These are phyloP conservation scores for Acrobasis repandana DNA, from an alignment of 2,888 invertebrate species.

Conservation along the genomic window DNA sequence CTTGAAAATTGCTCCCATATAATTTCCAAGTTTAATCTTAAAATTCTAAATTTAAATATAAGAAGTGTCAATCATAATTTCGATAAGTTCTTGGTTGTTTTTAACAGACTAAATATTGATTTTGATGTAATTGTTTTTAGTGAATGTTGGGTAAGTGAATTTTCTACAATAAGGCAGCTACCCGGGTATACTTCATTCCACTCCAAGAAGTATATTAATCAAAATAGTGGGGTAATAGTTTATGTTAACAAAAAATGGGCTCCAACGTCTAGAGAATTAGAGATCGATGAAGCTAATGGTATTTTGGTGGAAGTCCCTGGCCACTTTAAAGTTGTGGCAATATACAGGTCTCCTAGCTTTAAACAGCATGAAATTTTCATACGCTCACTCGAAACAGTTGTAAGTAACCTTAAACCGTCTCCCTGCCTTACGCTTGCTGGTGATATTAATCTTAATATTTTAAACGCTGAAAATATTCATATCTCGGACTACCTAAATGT, in stretches of 20 bases:
- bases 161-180: conserved; percentile 22
- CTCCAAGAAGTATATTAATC: conserved; percentile 25
- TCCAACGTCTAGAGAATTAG: neutral
- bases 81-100: conserved; percentile 20
- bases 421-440: neutral
- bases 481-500: neutral
- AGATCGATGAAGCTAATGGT: conserved; percentile 14
- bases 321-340: conserved; percentile 11
- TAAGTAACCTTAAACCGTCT: neutral
- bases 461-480: neutral
- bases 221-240: conserved; percentile 22
- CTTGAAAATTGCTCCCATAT: no score
- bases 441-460: conserved; percentile 16
- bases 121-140: conserved; percentile 24
- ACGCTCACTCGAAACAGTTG: conserved; percentile 2
- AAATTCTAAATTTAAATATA: no score
- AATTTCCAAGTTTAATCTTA: no score
- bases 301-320: conserved; percentile 10
- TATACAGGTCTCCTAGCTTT: conserved; percentile 22
- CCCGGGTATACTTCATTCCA: conserved; percentile 20
- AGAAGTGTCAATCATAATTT: no score
- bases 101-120: conserved; percentile 17
- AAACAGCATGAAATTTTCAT: neutral
- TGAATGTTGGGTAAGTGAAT: conserved; percentile 24
- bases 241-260: conserved; percentile 22